phyloP scores from a whole-genome alignment of 1,140 invertebrate genomes.

The Gonioctena quinquepunctata region DNA sequence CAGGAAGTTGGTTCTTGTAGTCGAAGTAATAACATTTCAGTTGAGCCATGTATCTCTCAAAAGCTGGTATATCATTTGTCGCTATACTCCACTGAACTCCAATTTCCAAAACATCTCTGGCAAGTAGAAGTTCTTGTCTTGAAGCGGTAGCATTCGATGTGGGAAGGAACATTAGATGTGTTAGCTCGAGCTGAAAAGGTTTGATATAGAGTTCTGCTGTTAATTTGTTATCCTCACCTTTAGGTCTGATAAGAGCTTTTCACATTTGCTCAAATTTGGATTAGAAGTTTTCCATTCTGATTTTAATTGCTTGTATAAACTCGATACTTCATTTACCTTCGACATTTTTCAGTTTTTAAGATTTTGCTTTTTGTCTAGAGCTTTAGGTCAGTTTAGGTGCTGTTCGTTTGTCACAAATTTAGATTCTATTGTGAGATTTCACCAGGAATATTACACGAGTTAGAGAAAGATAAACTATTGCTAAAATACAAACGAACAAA shows the following conservation, averaged over 20 bases:
- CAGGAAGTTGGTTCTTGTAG: constrained; percentile 85
- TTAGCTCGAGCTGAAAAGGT: constrained; percentile 74
- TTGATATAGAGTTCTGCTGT: too few species aligned
- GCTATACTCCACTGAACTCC: constrained; percentile 95
- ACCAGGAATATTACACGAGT: too few species aligned
- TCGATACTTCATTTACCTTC: constrained; percentile 66
- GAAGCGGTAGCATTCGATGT: constrained; percentile 77
- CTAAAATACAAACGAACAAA: too few species aligned
- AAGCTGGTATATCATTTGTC: constrained; percentile 88
- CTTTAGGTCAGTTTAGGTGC: too few species aligned
- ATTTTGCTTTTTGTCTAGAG: too few species aligned
- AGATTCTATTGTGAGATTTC: too few species aligned
- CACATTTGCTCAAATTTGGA: constrained; percentile 72
- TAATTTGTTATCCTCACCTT: constrained; percentile 65
- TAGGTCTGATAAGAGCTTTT: constrained; percentile 71
- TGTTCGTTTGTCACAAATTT: too few species aligned
- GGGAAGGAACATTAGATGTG: constrained; percentile 84
- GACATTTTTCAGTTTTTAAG: constrained; percentile 58
- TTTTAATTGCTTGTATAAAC: constrained; percentile 74
- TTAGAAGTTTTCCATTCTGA: constrained; percentile 72
- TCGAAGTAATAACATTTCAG: constrained; percentile 97
- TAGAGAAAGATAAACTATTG: too few species aligned
- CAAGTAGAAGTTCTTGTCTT: constrained; percentile 85
- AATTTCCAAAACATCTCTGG: constrained; percentile 92
- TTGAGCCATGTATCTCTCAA: constrained; percentile 88